Evolutionary conservation across 2,797 vertebrate genomes (phyloP), one percentile per base, ranked within the genome.

Genomic region (Loris lydekkerianus): DNA sequence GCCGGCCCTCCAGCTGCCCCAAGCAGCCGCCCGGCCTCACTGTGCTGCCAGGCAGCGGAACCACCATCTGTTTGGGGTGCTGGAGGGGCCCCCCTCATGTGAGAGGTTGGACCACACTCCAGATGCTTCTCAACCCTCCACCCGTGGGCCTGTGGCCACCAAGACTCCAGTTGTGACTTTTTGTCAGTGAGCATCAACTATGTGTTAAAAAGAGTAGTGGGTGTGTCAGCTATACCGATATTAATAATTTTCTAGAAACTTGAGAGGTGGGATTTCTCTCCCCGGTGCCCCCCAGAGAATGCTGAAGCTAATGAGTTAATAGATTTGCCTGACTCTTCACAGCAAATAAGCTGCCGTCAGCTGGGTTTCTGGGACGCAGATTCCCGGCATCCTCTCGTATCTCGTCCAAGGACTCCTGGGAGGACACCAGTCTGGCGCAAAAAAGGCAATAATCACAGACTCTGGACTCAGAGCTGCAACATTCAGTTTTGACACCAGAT

Each of bases 171-270:
- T 3, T 9, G 46, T 8, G 1, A 10, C 58, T 11, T 13, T 13
- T 0, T 15, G 1, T 31, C 53, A 1, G 7, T 69, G 29, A 61
- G 67, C 23, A 10, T 5, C 5, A 3, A 0, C 11, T 13, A 0
- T 4, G 7, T 14, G 2, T 25, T 11, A 25, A 0, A 1, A 46
- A 13, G 0, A 10, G 5, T 15, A 1, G 7, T 0, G 13, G n/a
- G 0, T 0, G 0, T 1, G 63, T 31, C 2, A 7, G 72, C 2
- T 23, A 20, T 56, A 5, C 0, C 2, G 14, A 31, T 15, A 53
- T 15, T 53, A 53, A 53, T 1, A 4, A 56, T 15, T 25, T 56
- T 27, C 46, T 1, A 6, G 65, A 7, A 49, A 46, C 18, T 25
- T 20, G n/a, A 13, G 11, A 17, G 46, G 20, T 3, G 34, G 23